phyloP scores from a whole-genome alignment of 1,140 invertebrate species.

The Trachelipus rathkii region DNA sequence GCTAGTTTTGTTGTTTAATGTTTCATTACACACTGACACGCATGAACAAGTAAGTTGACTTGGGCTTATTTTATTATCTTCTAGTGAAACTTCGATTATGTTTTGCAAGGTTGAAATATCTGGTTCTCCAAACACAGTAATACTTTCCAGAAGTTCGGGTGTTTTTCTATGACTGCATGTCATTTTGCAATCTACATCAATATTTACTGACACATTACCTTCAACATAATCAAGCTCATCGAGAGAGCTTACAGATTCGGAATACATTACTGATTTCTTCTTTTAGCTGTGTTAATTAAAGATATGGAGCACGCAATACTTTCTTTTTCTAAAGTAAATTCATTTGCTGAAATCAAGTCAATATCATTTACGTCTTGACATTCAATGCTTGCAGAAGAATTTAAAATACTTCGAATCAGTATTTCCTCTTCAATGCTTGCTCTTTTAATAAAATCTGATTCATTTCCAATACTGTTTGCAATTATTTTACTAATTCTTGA shows the following conservation, averaged over 20 bases:
- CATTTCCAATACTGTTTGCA: background rate
- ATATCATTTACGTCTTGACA: no score
- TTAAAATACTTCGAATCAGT: background rate
- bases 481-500: background rate
- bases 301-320: no score
- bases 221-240: background rate
- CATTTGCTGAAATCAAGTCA: no score
- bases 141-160: background rate
- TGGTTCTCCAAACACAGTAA: background rate
- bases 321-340: no score
- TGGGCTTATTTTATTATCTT: background rate
- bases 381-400: background rate
- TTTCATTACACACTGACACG: background rate
- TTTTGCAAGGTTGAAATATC: no score
- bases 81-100: no score
- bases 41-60: background rate
- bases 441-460: background rate
- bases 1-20: background rate
- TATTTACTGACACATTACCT: background rate
- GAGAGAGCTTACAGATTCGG: background rate
- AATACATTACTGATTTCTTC: background rate
- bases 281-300: background rate
- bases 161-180: background rate
- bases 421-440: background rate
- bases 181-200: background rate